These are phyloP conservation scores for Melolontha melolontha DNA, from an alignment of 2,888 invertebrate genomes.

Conservation along the genomic window DNA sequence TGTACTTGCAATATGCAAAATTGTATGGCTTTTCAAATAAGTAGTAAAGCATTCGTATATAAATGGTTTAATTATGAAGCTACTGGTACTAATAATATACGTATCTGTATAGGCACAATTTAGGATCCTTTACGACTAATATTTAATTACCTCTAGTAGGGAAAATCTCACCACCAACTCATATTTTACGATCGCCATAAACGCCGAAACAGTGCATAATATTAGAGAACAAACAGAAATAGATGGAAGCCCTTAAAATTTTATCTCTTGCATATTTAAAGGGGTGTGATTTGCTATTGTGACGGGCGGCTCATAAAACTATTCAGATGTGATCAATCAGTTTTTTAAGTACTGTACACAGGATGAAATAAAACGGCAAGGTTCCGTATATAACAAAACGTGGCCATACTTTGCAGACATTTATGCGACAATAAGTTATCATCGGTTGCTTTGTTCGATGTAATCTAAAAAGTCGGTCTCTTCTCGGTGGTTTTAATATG, in stretches of 20 bases:
- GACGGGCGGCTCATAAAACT: constrained; percentile 33
- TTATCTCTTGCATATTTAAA: constrained; percentile 39
- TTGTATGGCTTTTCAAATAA: too few relatives aligned
- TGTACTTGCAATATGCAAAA: too few relatives aligned
- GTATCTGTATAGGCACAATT: too few relatives aligned
- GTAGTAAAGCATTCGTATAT: too few relatives aligned
- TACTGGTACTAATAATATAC: too few relatives aligned
- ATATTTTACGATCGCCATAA: constrained; percentile 26
- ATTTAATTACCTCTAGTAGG: constrained; percentile 22
- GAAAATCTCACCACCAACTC: background rate
- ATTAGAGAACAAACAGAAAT: constrained; percentile 38
- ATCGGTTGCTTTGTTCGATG: constrained; percentile 59
- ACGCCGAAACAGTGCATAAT: constrained; percentile 29
- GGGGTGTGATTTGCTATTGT: constrained; percentile 32
- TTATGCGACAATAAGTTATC: constrained; percentile 62
- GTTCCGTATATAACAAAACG: constrained; percentile 23
- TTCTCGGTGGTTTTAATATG: constrained; percentile 59
- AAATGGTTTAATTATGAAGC: too few relatives aligned
- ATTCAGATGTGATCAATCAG: constrained; percentile 39
- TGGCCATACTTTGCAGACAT: constrained; percentile 50
- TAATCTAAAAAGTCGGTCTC: constrained; percentile 58
- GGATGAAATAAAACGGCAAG: constrained; percentile 23
- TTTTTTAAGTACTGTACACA: constrained; percentile 31
- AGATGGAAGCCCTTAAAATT: constrained; percentile 37
- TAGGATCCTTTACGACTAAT: constrained; percentile 1